Evolutionary conservation across 2,797 vertebrate genomes (phyloP).

Genomic region (Coilia nasus): DNA sequence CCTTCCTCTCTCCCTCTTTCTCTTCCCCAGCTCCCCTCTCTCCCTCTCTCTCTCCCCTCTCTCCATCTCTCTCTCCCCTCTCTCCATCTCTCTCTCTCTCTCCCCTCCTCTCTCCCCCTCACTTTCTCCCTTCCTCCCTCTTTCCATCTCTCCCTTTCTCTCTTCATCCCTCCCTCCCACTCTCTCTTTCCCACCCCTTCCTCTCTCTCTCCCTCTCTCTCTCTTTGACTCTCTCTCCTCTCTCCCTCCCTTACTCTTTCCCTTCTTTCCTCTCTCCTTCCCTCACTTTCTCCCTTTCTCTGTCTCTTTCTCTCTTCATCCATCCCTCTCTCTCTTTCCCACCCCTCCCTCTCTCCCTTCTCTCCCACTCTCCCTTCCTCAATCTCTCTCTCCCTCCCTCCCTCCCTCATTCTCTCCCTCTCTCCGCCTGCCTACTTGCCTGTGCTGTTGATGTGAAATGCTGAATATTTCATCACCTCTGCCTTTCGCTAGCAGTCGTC

Average conservation of each 20-base stretch:
- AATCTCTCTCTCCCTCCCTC: conserved; percentile 27
- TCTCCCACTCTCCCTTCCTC: background rate
- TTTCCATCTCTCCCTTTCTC: background rate
- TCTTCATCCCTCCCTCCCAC: background rate
- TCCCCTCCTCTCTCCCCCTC: too few relatives aligned
- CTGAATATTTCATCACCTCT: conserved; percentile 73
- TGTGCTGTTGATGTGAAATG: conserved; percentile 67
- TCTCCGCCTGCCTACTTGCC: conserved; percentile 53
- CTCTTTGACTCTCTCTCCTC: too few relatives aligned
- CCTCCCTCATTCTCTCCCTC: conserved; percentile 21
- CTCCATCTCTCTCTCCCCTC: too few relatives aligned
- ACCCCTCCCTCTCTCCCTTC: background rate
- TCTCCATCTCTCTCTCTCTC: background rate
- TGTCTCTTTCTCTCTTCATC: too few relatives aligned
- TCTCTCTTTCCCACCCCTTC: background rate
- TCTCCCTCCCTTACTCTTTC: too few relatives aligned
- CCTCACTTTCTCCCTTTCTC: background rate
- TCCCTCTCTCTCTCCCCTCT: too few relatives aligned
- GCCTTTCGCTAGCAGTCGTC: conserved; percentile 52
- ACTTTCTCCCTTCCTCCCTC: background rate
- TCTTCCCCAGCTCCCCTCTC: too few relatives aligned
- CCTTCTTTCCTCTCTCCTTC: too few relatives aligned
- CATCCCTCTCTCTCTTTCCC: background rate
- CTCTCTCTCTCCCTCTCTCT: background rate
- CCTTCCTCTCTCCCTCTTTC: conserved; percentile 32